Base-by-base conservation (phyloP, 2,797 vertebrate genomes). In the Catostomus latipinnis region DNA sequence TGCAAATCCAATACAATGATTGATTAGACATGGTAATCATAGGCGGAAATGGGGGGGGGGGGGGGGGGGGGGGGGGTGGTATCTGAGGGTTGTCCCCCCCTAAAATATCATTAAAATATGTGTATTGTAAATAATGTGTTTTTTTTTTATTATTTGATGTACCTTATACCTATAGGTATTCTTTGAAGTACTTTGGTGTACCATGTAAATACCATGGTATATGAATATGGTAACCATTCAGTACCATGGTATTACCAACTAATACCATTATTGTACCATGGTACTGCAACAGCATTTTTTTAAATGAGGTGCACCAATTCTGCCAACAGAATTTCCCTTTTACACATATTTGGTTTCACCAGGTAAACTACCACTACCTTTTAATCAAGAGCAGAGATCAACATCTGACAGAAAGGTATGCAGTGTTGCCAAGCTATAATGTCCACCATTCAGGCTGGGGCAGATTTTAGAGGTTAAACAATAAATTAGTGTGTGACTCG, bases 391-490 rank as follows among this genome's bases (percentile, higher is more conserved):
- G 14, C 50, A 65, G 6, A 52, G 12, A n/a, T 16, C 48, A 61
- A 12, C 18, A 43, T 50, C 1, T 62, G 13, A 43, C 12, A 58
- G 45, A 53, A 16, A 48, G 46, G 8, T 0, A n/a, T 34, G 34
- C 34, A 34, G 13, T 14, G 13, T 1, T 10, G 16, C 9, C 46
- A 67, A 67, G 10, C 14, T 14, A 18, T 22, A 22, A 22, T 67
- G 45, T 10, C 46, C 46, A 14, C 8, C 18, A 14, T 34, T 62
- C 4, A 34, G 46, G 6, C 71, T 72, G 14, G 13, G 46, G 11
- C 8, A 45, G 49, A 56, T 60, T 68, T 66, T 1, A 56, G 52
- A 16, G 57, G 46, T 61, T 61, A 58, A 70, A 77, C 61, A 68
- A 71, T 18, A n/a, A 16, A 7, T 13, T 18, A n/a, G 8, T 4